Evolutionary conservation across 2,113 vertebrate genomes (phyloP).

Genomic region (Pseudorasbora parva): DNA sequence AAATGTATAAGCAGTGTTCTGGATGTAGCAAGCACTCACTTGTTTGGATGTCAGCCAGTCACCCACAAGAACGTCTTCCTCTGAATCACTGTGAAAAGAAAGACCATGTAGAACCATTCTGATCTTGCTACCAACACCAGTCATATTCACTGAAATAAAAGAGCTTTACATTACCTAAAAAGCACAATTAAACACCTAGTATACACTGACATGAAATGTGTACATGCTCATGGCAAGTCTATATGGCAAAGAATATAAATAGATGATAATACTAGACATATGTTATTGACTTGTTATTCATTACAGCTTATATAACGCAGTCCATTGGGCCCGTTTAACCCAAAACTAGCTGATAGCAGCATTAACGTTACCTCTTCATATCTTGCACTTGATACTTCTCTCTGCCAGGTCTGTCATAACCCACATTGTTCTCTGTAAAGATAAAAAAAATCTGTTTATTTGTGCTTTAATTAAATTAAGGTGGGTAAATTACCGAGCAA

Average conservation of each 20-base stretch:
- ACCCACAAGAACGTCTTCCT: conserved; percentile 85
- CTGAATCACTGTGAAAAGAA: conserved; percentile 75
- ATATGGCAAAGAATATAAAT: conserved; percentile 8
- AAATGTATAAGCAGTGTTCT: neutral
- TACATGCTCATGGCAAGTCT: neutral
- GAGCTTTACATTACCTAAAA: conserved; percentile 7
- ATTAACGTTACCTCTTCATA: conserved; percentile 74
- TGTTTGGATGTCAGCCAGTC: conserved; percentile 82
- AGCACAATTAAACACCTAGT: conserved; percentile 14
- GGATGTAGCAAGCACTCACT: conserved; percentile 67
- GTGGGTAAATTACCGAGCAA: too few species aligned
- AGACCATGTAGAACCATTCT: neutral
- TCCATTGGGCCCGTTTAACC: neutral
- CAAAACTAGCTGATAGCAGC: neutral
- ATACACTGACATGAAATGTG: neutral
- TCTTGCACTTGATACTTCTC: conserved; percentile 78
- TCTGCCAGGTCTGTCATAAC: conserved; percentile 78
- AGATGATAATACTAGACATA: neutral
- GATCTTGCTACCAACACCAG: neutral
- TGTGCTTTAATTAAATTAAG: neutral
- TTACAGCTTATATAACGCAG: neutral
- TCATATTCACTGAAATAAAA: neutral
- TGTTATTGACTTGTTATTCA: neutral
- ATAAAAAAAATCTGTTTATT: conserved; percentile 76
- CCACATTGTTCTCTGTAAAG: conserved; percentile 61